A percentile compares a stretch with the other conserved stretches of the same genome.
phyloP scores from a whole-genome alignment of 2,797 vertebrate species.

The Avahi laniger region DNA sequence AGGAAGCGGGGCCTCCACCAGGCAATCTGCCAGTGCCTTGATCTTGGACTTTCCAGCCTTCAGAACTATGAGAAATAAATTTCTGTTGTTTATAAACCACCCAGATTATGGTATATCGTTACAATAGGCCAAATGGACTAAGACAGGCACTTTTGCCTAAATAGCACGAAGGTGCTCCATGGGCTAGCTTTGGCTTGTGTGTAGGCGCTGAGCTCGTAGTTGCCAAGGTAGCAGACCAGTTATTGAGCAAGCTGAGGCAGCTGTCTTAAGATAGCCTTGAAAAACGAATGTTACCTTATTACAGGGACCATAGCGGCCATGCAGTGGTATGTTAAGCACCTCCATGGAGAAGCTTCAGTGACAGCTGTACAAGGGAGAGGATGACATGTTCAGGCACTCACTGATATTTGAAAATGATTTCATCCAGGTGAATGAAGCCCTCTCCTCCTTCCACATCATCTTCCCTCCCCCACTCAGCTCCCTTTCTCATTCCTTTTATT shows the following conservation, averaged over 20 bases:
- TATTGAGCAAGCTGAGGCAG: slow-evolving; percentile 24
- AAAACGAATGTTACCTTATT: background rate
- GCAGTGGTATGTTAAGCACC: background rate
- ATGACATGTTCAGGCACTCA: background rate
- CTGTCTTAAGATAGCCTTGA: background rate
- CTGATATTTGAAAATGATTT: background rate
- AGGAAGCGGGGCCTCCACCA: no score
- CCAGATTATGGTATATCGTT: background rate
- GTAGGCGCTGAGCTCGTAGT: background rate
- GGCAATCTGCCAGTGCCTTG: background rate
- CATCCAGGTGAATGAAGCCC: background rate
- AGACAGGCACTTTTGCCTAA: slow-evolving; percentile 7
- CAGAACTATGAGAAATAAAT: background rate
- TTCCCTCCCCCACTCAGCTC: background rate
- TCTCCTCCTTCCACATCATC: background rate
- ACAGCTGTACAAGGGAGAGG: background rate
- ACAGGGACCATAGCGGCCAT: background rate
- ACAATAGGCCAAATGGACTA: background rate
- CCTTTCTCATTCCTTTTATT: background rate
- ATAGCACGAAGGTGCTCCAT: background rate
- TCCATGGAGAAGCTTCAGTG: background rate
- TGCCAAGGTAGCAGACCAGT: background rate
- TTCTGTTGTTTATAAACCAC: background rate
- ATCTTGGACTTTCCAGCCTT: background rate
- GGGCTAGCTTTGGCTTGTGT: background rate